Evolutionary conservation across 2,888 invertebrate genomes (phyloP), one percentile per base, ranked within the genome.

Genomic region (Polymixis lichenea): DNA sequence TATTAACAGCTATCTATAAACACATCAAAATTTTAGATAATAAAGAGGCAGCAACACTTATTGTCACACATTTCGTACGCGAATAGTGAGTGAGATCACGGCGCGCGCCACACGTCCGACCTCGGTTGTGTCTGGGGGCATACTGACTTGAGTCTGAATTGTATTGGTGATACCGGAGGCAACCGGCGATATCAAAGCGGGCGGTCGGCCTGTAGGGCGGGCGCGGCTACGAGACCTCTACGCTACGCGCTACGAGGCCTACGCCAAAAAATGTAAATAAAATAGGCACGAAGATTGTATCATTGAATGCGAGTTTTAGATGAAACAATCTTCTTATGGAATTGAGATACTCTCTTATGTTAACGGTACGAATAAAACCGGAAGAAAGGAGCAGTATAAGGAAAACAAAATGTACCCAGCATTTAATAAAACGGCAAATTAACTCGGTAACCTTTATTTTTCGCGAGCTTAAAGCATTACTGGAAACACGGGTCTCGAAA

Each of bases 61-160:
- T 96, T 96, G 96, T 96, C 96, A 96, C 95, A 96, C 95, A 93
- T 96, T 96, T 89, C 95, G 94, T 95, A 92, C 94, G 94, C 94
- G 94, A 91, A 89, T 86, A 86, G 87, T 87, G 89, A 89, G 85
- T 80, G 91, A 88, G 88, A 88, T 81, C 88, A 92, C 92, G 90
- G 88, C 90, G 91, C 91, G 92, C 80, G 84, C 91, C 88, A 91
- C 92, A 92, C 95, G 92, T 91, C 94, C 93, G 89, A 84, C 90
- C 91, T 90, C 88, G 82, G 85, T 86, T 86, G 91, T 90, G 95
- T 91, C 92, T 93, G 88, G 91, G 90, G 91, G 92, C 94, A 93
- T 91, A 96, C 96, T 96, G 91, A 92, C 91, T 88, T 80, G 80
- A 85, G 86, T 84, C 88, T 83, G 89, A 91, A 90, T 87, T 88